Evolutionary conservation across 1,140 invertebrate genomes (phyloP), one percentile per base, ranked within the genome.

Genomic region (Ptiloglossa arizonensis): DNA sequence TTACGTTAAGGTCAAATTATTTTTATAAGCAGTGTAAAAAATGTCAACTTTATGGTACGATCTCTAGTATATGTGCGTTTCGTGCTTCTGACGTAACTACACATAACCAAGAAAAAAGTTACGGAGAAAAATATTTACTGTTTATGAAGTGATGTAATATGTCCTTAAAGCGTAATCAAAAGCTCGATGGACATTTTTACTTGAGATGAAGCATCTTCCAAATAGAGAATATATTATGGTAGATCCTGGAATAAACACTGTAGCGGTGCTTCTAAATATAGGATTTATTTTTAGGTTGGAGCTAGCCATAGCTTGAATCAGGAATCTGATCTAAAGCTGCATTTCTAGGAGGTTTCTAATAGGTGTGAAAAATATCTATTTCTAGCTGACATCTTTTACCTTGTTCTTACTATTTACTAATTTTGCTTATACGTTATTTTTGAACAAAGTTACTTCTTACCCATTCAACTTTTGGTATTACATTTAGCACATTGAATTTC

Each of bases 231-330:
- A 74, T 80, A 80, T 69, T 80, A 77, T 83, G 73, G 73, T 83
- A 84, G 81, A 54, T 68, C 52, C 32, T 35, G 50, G 38, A 78
- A 35, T 63, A 76, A 80, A 75, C 52, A 35, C 70, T 67, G 72
- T 72, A 63, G 73, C 73, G 41, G 56, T 77, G 72, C 69, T 86
- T 81, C 88, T 88, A 89, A 88, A 89, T 87, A 89, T 90, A 90
- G 89, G 86, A 87, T 89, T 90, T 90, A 90, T 90, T 90, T 90
- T 87, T 90, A 90, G 90, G 85, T 89, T 88, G 83, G 79, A 90
- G 90, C 89, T 85, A 88, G 84, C 80, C 72, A 67, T 80, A 81
- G 75, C 86, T 86, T 80, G 69, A 80, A 87, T 66, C 74, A 81
- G 75, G 72, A 85, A 85, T 86, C 69, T 76, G 46, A 68, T 87